Evolutionary conservation across 2,113 vertebrate genomes (phyloP).

Genomic region (Nestor notabilis): DNA sequence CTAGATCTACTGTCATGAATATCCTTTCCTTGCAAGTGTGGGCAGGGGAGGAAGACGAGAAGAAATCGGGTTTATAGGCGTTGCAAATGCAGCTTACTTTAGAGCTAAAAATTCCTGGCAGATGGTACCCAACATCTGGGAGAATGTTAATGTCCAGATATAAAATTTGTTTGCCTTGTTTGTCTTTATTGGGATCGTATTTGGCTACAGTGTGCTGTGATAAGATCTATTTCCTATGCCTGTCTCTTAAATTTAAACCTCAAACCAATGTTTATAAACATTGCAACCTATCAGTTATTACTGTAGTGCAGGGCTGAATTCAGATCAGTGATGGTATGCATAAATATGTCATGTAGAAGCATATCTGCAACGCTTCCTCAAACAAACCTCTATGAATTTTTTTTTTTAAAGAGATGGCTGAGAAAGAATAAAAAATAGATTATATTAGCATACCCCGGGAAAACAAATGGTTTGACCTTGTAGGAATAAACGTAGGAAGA

Average conservation of each 20-base stretch:
- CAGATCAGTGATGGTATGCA: not conserved
- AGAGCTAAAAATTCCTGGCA: slow-evolving; percentile 11
- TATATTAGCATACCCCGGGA: not conserved
- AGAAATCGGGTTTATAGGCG: not conserved
- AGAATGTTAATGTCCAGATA: slow-evolving; percentile 19
- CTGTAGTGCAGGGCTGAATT: not conserved
- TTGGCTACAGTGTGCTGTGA: not conserved
- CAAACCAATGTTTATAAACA: slow-evolving; percentile 16
- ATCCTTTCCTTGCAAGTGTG: not conserved
- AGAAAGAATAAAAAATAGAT: not conserved
- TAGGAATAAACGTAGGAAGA: not conserved
- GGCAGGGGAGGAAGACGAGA: not conserved
- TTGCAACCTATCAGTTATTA: slow-evolving; percentile 2
- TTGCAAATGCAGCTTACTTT: not conserved
- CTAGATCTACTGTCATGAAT: accelerated
- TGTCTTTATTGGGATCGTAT: not conserved
- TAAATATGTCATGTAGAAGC: not conserved
- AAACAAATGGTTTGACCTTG: slow-evolving; percentile 34
- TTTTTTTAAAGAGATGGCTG: not conserved
- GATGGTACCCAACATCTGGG: slow-evolving; percentile 40
- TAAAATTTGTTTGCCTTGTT: slow-evolving; percentile 41
- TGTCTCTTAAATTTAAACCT: slow-evolving; percentile 42
- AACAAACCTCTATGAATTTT: not conserved
- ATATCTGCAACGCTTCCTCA: not conserved
- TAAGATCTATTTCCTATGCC: slow-evolving; percentile 37